phyloP scores from a whole-genome alignment of 2,888 invertebrate genomes.

The Callinectes sapidus region DNA sequence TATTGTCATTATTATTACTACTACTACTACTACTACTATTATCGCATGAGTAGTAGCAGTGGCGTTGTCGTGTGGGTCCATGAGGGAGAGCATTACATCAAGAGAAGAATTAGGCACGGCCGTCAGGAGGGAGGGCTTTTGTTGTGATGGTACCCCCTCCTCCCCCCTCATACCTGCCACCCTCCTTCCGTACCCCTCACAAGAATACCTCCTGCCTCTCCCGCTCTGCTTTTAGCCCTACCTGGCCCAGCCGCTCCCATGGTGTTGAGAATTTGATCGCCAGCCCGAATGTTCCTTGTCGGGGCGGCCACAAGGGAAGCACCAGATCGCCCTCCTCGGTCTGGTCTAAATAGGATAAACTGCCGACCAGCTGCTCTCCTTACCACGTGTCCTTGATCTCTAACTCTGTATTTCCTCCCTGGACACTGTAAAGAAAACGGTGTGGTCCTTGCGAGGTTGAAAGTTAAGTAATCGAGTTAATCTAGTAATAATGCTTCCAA shows the following conservation, averaged over 20 bases:
- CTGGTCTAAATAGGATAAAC: background rate
- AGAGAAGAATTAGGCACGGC: background rate
- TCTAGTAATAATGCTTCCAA: background rate
- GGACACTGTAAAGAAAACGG: background rate
- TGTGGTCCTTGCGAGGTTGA: background rate
- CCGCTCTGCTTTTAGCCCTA: background rate
- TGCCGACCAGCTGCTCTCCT: background rate
- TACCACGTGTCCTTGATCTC: background rate
- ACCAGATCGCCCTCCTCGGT: background rate
- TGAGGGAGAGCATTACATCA: conserved; percentile 7
- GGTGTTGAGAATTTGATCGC: background rate
- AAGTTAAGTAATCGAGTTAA: background rate
- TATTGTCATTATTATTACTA: background rate
- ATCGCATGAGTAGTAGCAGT: background rate
- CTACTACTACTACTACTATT: background rate
- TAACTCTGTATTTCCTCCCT: background rate
- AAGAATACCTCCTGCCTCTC: background rate
- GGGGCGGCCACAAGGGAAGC: background rate
- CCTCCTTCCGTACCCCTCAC: background rate
- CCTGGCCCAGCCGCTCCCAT: background rate
- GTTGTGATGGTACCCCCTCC: background rate
- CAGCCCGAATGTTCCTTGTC: background rate
- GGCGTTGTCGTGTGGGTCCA: background rate
- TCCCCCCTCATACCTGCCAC: background rate
- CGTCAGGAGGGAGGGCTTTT: background rate